Conservation (phyloP, 2,797 vertebrate genomes). For the Alcedo quadribrachys region DNA sequence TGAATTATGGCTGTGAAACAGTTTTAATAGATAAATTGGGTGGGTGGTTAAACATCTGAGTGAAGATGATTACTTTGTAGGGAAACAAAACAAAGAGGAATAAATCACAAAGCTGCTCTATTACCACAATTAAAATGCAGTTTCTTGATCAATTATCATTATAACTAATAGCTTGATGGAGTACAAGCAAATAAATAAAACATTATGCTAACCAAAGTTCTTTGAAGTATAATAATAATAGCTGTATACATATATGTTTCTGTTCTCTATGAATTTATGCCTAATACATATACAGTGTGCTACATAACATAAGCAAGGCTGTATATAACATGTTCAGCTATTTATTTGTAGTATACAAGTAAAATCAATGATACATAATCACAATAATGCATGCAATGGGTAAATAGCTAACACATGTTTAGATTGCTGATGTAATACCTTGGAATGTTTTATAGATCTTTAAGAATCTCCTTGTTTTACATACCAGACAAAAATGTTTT, state of each 20-base stretch:
- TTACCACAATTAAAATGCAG: conserved; percentile 63
- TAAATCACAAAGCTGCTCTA: conserved; percentile 54
- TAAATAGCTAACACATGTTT: background rate
- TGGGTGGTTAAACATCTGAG: conserved; percentile 60
- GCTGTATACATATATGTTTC: background rate
- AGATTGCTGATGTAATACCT: background rate
- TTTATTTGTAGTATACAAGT: background rate
- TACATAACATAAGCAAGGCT: background rate
- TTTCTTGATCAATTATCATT: conserved; percentile 63
- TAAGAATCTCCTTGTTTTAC: background rate
- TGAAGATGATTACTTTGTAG: conserved; percentile 53
- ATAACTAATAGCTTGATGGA: conserved; percentile 44
- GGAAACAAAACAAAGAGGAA: conserved; percentile 72
- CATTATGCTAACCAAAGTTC: background rate
- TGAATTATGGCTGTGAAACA: conserved; percentile 31
- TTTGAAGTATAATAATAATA: background rate
- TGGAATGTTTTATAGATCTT: background rate
- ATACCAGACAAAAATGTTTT: background rate
- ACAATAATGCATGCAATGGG: background rate
- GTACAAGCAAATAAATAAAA: conserved; percentile 60
- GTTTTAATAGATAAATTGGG: conserved; percentile 61
- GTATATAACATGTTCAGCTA: background rate
- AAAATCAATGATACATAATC: background rate
- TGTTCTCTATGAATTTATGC: background rate
- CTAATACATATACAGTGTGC: background rate